A percentile compares a stretch with the other conserved stretches of the same genome.
phyloP scores from a whole-genome alignment of 2,888 invertebrate genomes.

The Hoplodrina ambigua region DNA sequence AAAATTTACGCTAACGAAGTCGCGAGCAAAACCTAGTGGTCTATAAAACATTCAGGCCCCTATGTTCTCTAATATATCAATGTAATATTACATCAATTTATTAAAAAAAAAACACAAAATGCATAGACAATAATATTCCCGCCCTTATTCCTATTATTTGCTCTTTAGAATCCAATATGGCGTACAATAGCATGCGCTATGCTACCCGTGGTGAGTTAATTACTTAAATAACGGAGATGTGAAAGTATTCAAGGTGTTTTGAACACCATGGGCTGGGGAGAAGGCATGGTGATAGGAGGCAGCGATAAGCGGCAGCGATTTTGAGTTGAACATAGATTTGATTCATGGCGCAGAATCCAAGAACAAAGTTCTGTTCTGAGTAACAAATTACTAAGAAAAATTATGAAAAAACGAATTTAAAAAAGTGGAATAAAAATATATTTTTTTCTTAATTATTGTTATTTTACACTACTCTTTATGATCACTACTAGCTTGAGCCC shows the following conservation, averaged over 20 bases:
- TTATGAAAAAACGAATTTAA: too few relatives aligned
- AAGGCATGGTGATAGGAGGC: not conserved
- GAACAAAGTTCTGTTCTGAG: too few relatives aligned
- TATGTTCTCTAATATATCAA: not conserved
- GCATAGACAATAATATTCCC: not conserved
- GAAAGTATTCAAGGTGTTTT: conserved; percentile 51
- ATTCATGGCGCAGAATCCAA: too few relatives aligned
- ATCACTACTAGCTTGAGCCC: too few relatives aligned
- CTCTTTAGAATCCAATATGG: conserved; percentile 52
- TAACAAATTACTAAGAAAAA: too few relatives aligned
- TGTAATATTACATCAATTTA: not conserved
- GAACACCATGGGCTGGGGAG: conserved; percentile 20
- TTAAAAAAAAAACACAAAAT: not conserved
- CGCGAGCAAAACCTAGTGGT: not conserved
- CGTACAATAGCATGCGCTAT: conserved; percentile 35
- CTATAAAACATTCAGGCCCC: not conserved
- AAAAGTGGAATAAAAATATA: too few relatives aligned
- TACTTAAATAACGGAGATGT: conserved; percentile 50
- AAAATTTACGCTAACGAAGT: not conserved
- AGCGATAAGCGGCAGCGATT: too few relatives aligned
- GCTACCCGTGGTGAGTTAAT: conserved; percentile 60
- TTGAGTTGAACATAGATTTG: too few relatives aligned
- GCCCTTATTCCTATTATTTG: conserved; percentile 36
- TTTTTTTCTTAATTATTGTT: too few relatives aligned
- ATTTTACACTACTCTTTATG: too few relatives aligned